Base-by-base conservation (phyloP, 2,888 invertebrate species). In the Carabus problematicus region DNA sequence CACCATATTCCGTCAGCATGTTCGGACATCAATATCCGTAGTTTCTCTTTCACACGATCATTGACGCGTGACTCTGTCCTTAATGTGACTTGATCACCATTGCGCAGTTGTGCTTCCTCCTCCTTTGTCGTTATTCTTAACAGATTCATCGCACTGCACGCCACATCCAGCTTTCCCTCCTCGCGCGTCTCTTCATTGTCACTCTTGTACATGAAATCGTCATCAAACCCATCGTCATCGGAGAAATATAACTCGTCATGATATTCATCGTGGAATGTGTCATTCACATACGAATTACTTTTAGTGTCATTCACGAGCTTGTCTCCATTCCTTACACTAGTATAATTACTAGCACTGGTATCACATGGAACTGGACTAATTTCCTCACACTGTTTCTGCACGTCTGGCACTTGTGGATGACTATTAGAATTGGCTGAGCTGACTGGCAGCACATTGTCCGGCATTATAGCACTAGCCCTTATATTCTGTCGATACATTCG, bases 1-100 rank as follows among this genome's bases (percentile, higher is more conserved):
- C 83, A 84, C 82, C 82, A 83, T 9, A 87, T 79, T 1, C 86
- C 86, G 0, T 82, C 78, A 0, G 82, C 79, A 56, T 81, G 77
- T 18, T 80, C 77, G 0, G 64, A 55, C 4, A 86, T 80, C 19
- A 86, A 71, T 9, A 39, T 69, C 60, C 72, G 75, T 18, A 81
- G 73, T 71, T 79, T 79, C 16, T 74, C 69, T 69, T 77, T 77
- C 1, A 81, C 73, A 11, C 62, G 63, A 18, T 62, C 55, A 8
- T 79, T 80, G 19, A 80, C 76, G 39, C 71, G 74, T 19, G 69
- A 62, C 16, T 54, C 19, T 29, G 29, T 29, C 29, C n/a, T n/a
- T n/a, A n/a, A n/a, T n/a, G n/a, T n/a, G n/a, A 16, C 52, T 7
- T 4, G 1, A 18, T 52, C 19, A 14, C 12, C 16, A 29, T 29